A percentile compares a stretch with the other conserved stretches of the same genome.
These are phyloP conservation scores for Dryobates pubescens DNA, from an alignment of 2,797 vertebrate genomes.

Conservation along the genomic window DNA sequence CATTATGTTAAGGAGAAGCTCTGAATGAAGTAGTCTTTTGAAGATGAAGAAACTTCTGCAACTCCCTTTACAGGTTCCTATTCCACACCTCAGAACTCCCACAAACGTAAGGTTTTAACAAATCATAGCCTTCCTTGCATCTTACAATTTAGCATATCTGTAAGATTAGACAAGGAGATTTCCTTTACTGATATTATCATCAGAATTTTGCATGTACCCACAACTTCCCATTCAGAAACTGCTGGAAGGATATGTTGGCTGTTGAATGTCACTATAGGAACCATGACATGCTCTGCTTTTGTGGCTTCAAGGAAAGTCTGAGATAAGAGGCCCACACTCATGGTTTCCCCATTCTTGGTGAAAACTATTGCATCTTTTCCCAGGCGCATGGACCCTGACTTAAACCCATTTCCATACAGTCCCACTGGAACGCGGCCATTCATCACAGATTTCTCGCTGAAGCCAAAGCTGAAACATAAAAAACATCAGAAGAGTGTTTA, in stretches of 20 bases:
- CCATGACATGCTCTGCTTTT: conserved; percentile 84
- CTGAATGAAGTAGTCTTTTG: not conserved
- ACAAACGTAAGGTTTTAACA: not conserved
- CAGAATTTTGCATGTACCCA: fast-evolving
- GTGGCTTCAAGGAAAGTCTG: conserved; percentile 89
- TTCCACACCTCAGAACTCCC: not conserved
- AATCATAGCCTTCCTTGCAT: not conserved
- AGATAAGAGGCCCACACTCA: conserved; percentile 92
- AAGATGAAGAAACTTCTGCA: not conserved
- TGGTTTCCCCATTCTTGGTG: conserved; percentile 84
- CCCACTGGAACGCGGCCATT: conserved; percentile 88
- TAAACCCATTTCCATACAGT: conserved; percentile 96
- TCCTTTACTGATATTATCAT: not conserved
- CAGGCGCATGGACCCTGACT: conserved; percentile 96
- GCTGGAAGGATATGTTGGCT: conserved; percentile 88
- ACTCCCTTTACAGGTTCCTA: not conserved
- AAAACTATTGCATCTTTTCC: conserved; percentile 93
- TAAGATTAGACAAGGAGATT: not conserved
- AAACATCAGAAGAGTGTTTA: not conserved
- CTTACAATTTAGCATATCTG: not conserved
- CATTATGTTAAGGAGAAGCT: conserved; percentile 66
- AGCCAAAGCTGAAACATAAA: conserved; percentile 86
- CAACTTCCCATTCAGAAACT: not conserved
- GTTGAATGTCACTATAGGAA: conserved; percentile 85
- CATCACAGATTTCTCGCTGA: conserved; percentile 89